Base-by-base conservation (phyloP, 2,888 invertebrate genomes). In the Philaethria dido region DNA sequence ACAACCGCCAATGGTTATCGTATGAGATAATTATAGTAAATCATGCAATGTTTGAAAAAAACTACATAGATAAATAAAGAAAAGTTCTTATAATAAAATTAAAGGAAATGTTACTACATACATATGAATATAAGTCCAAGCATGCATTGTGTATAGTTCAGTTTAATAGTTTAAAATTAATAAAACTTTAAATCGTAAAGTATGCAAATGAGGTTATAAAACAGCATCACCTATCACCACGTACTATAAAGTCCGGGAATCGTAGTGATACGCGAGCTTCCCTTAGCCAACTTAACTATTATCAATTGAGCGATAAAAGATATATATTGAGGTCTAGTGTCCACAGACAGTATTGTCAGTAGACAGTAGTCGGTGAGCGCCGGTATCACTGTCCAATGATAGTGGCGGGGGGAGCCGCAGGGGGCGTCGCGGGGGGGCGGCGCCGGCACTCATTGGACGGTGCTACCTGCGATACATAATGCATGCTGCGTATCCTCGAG, bases 401-500 rank as follows among this genome's bases (percentile, higher is more conserved):
- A 57, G 47, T 20, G 47, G 39, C 29, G 64, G 59, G 47, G 45
- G 44, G 62, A 18, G 39, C n/a, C n/a, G n/a, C n/a, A 60, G 59
- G 45, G 52, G 54, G 63, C 14, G 64, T 62, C 62, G 60, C 60
- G 54, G 67, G 72, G 69, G 73, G 72, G 75, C 72, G 69, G 72
- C 72, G 73, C 72, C 73, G 45, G 64, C 64, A 69, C 65, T 64
- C 59, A 74, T 73, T 73, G 74, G 73, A 59, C 72, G 72, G 69
- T 61, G 67, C 52, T 62, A 68, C 73, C 75, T 72, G 72, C 69
- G 64, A 65, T 69, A 71, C 65, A 63, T 66, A 59, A 68, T 66
- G 62, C 69, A 72, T 72, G 70, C 70, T 68, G 69, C 65, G 61
- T 59, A 60, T 47, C 54, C 67, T 44, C 57, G 70, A 73, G 75